Conservation (phyloP, 1,140 invertebrate genomes). For the Drosophila sproati region DNA sequence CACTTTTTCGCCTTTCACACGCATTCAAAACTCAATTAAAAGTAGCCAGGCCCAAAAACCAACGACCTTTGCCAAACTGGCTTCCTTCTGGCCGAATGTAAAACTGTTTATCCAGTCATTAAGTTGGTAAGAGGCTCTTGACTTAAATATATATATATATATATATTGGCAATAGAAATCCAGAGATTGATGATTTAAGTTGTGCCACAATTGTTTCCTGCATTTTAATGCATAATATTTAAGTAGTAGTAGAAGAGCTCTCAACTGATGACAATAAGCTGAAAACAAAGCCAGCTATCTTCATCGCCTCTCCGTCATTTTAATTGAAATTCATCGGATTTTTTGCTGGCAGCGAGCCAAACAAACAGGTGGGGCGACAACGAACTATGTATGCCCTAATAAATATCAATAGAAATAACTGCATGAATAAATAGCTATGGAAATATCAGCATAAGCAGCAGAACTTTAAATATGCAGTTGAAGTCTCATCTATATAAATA, state of each 20-base stretch:
- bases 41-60: slow-evolving; percentile 45
- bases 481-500: too few species aligned
- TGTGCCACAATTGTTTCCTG: background rate
- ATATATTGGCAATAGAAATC: background rate
- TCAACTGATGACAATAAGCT: slow-evolving; percentile 43
- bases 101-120: slow-evolving; percentile 50
- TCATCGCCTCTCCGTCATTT: slow-evolving; percentile 42
- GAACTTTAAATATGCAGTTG: too few species aligned
- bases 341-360: slow-evolving; percentile 13
- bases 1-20: slow-evolving; percentile 51
- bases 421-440: background rate
- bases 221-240: background rate
- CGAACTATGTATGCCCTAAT: slow-evolving; percentile 5
- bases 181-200: background rate
- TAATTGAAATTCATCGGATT: slow-evolving; percentile 63
- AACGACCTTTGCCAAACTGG: slow-evolving; percentile 4
- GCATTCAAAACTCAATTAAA: slow-evolving; percentile 75
- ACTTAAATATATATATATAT: background rate
- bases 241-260: background rate
- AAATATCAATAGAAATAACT: too few species aligned
- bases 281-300: slow-evolving; percentile 48
- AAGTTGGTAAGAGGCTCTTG: slow-evolving; percentile 29
- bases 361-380: slow-evolving; percentile 7
- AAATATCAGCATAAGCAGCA: background rate
- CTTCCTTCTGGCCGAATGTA: background rate